phyloP scores from a whole-genome alignment of 2,113 vertebrate genomes.

The Macquaria ambigua region DNA sequence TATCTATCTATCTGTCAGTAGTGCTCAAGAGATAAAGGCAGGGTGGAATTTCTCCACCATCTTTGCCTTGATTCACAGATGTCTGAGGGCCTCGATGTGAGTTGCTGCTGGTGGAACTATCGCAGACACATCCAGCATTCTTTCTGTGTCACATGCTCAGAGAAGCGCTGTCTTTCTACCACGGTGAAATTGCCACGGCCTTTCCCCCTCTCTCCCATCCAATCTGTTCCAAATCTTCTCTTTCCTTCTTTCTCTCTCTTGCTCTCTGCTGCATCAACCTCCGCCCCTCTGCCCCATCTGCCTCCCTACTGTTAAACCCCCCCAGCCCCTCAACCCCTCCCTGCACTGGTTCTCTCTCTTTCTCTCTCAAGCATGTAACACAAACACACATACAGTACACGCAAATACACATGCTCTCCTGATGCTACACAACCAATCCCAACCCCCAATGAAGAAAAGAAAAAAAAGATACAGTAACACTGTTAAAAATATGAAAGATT shows the following conservation, averaged over 20 bases:
- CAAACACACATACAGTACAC: conserved; percentile 72
- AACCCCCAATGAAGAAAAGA: conserved; percentile 24
- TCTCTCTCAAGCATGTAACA: conserved; percentile 58
- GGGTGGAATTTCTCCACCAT: conserved; percentile 63
- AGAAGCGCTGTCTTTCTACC: conserved; percentile 48
- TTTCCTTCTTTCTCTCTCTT: conserved; percentile 57
- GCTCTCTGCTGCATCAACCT: conserved; percentile 81
- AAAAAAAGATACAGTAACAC: conserved; percentile 38
- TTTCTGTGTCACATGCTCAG: conserved; percentile 65
- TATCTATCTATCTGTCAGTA: neutral
- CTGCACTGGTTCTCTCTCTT: conserved; percentile 64
- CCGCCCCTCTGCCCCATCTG: conserved; percentile 77
- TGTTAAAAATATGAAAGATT: conserved; percentile 48
- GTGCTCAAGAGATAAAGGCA: conserved; percentile 38
- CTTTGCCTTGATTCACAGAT: conserved; percentile 63
- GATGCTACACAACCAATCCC: conserved; percentile 57
- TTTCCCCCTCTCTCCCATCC: conserved; percentile 39
- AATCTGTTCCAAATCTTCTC: conserved; percentile 68
- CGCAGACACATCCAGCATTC: conserved; percentile 60
- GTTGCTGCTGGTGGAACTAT: conserved; percentile 46
- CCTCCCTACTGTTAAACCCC: conserved; percentile 80
- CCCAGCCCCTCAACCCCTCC: conserved; percentile 77
- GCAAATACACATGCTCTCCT: conserved; percentile 66
- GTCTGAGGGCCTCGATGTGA: conserved; percentile 56
- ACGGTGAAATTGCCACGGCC: conserved; percentile 46